Base-by-base conservation (phyloP, 2,888 invertebrate genomes). In the Parnassius smintheus region DNA sequence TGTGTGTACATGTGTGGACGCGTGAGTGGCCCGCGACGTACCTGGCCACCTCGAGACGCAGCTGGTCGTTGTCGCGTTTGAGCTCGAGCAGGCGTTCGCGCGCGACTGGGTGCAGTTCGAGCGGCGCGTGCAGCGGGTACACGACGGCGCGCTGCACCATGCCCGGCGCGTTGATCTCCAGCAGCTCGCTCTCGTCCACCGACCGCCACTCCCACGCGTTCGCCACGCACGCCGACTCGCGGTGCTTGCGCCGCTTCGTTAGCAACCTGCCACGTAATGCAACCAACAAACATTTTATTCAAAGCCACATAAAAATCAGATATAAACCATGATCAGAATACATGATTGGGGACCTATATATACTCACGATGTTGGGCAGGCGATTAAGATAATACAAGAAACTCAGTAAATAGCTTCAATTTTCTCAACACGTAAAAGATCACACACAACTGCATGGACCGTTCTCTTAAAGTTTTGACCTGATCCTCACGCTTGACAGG, bases 151-250 rank as follows among this genome's bases (percentile, higher is more conserved):
- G 72, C 67, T 77, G 75, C 74, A 77, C 72, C 85, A 88, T 82
- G 64, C 79, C 85, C 1, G 85, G 80, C 56, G 69, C 76, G 2
- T 74, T 73, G 56, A 88, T 81, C 82, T 88, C 86, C 56, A 90
- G 75, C 56, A 88, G 65, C 56, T 91, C 91, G 12, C 83, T 74
- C 42, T 83, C 84, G 12, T 81, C 78, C 9, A 80, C 81, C 0
- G 82, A 81, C 25, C 74, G 70, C 91, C 91, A 92, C 60, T 84
- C 82, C 91, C 91, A 92, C 22, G 88, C 88, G 72, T 73, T 70
- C 2, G 71, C 57, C 13, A 86, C 82, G 9, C 68, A 55, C 51
- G 78, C 73, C 0, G 76, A 54, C 70, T 76, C 79, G 56, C 83
- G 84, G 70, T 83, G 82, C 68, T 78, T 83, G 65, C 92, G 91